Evolutionary conservation across 2,888 invertebrate species (phyloP), one percentile per base, ranked within the genome.

Genomic region (Apotomis turbidana): DNA sequence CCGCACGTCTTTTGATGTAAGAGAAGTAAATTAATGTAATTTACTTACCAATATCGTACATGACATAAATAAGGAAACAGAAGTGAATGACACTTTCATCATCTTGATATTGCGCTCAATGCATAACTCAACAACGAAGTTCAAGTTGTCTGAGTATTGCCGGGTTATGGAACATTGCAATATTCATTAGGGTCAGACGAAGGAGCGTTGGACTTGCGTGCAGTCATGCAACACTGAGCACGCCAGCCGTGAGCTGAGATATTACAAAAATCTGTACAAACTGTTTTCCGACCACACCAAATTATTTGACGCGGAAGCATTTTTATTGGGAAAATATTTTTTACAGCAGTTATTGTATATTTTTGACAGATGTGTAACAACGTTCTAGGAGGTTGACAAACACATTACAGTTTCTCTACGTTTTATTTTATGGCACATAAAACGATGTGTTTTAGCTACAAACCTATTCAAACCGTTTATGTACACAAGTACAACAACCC

Each of bases 211-310:
- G 75, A 79, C 81, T 82, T 76, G 83, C 85, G 83, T 85, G 84
- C 76, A 80, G 85, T 83, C 87, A 87, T 85, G 87, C 82, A 78
- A 85, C 81, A 81, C 70, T 81, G 82, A 74, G 66, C 75, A 73
- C 77, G 71, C 51, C 75, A 75, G 76, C 61, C 71, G 57, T 60
- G 77, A 73, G 75, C 60, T 55, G 55, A 44, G 44, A 27, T 64
- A 58, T 46, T 46, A 52, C 68, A 27, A 46, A 52, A 12, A 59
- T 54, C 52, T 52, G 15, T 63, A 41, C 10, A 64, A 58, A 63
- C 51, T 52, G 58, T 13, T 54, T 54, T 51, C 0, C 51, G 9
- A 27, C 27, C 61, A 38, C 13, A 46, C 5, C 8, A 68, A 62
- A 61, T 15, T 13, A 54, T 44, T 9, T n/a, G 46, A 68, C 44